Conservation (phyloP, 2,797 vertebrate genomes). For the Peromyscus melanophrys region DNA sequence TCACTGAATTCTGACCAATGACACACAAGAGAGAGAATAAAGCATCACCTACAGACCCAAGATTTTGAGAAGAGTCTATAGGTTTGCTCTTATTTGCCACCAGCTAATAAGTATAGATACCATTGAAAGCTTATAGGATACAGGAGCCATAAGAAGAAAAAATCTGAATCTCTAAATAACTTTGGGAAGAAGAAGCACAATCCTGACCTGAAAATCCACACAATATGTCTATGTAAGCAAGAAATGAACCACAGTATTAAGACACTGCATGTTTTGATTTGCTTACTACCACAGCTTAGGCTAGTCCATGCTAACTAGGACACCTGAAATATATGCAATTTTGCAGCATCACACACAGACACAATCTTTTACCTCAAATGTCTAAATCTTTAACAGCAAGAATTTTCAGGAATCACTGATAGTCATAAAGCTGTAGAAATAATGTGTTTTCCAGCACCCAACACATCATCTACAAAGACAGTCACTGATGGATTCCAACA, state of each 20-base stretch:
- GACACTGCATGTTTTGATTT: slow-evolving; percentile 31
- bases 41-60: background rate
- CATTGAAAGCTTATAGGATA: background rate
- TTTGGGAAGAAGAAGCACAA: background rate
- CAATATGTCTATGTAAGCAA: background rate
- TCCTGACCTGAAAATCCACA: slow-evolving; percentile 11
- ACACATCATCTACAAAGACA: slow-evolving; percentile 36
- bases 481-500: slow-evolving; percentile 33
- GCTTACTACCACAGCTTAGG: background rate
- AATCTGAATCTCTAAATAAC: slow-evolving; percentile 37
- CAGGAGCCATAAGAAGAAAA: background rate
- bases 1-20: slow-evolving; percentile 50
- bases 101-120: background rate
- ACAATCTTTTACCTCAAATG: slow-evolving; percentile 6
- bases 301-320: slow-evolving; percentile 2
- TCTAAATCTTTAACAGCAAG: background rate
- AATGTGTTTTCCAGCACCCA: background rate
- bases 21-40: slow-evolving; percentile 13
- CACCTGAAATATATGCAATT: slow-evolving; percentile 18
- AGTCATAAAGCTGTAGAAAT: background rate
- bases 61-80: slow-evolving; percentile 12
- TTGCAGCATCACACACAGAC: slow-evolving; percentile 14
- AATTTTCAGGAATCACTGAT: slow-evolving; percentile 30
- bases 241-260: slow-evolving; percentile 40
- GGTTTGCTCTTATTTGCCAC: background rate